Evolutionary conservation across 2,113 vertebrate species (phyloP).

Genomic region (Tursiops truncatus): DNA sequence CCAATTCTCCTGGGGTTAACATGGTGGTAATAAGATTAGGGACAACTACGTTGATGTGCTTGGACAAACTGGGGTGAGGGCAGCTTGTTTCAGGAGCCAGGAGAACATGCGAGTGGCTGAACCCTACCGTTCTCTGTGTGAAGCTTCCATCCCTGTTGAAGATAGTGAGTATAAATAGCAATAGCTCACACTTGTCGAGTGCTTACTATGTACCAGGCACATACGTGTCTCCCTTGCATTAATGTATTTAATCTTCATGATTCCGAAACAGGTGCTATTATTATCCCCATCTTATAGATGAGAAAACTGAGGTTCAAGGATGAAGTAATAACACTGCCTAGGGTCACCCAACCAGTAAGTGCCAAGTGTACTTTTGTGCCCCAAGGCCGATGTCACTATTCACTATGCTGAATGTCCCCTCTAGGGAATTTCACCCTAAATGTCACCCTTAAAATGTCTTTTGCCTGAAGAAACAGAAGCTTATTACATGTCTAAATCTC

Average conservation of each 20-base stretch:
- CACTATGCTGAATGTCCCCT: not conserved
- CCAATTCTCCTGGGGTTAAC: not conserved
- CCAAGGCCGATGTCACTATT: not conserved
- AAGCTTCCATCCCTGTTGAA: not conserved
- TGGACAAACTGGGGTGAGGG: not conserved
- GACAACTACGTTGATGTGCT: not conserved
- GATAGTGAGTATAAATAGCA: not conserved
- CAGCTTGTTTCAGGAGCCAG: not conserved
- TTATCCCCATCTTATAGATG: not conserved
- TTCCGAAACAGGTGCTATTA: conserved; percentile 35
- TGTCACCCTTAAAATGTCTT: not conserved
- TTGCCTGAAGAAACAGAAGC: not conserved
- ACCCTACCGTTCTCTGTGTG: not conserved
- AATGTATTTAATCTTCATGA: not conserved
- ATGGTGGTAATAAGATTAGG: not conserved
- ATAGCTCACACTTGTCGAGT: not conserved
- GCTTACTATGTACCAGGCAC: not conserved
- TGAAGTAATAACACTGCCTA: not conserved
- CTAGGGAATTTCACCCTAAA: not conserved
- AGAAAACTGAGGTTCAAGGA: conserved; percentile 10
- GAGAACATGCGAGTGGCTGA: not conserved
- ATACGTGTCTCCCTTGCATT: not conserved
- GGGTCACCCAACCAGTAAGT: not conserved
- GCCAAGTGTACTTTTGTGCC: not conserved
- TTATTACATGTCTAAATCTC: not conserved